phyloP scores from a whole-genome alignment of 2,113 vertebrate genomes.

The Nothobranchius furzeri region DNA sequence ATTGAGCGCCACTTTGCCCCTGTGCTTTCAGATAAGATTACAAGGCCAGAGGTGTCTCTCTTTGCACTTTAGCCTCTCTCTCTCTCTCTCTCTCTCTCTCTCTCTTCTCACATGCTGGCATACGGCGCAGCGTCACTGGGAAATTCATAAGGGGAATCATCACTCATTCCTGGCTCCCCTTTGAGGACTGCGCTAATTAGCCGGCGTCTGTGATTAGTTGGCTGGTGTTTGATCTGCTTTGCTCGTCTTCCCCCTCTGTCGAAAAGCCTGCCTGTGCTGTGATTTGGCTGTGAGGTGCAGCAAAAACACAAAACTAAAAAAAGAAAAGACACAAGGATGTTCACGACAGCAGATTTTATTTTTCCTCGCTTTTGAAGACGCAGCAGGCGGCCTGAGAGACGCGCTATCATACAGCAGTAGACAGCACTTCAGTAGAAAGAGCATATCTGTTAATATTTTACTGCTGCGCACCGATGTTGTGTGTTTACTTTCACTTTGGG shows the following conservation, averaged over 20 bases:
- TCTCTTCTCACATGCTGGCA: slow-evolving; percentile 47
- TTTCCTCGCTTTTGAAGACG: slow-evolving; percentile 44
- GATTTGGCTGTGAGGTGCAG: slow-evolving; percentile 55
- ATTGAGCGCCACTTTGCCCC: slow-evolving; percentile 57
- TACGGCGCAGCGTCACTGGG: slow-evolving; percentile 37
- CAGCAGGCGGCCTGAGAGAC: slow-evolving; percentile 60
- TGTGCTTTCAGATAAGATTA: slow-evolving; percentile 55
- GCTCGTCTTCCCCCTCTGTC: slow-evolving; percentile 53
- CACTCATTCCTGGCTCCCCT: slow-evolving; percentile 71
- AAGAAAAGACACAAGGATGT: slow-evolving; percentile 5
- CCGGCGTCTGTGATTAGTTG: slow-evolving; percentile 74
- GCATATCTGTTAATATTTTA: slow-evolving; percentile 66
- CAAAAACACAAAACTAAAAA: slow-evolving; percentile 11
- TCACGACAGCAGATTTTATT: slow-evolving; percentile 18
- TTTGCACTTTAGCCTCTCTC: slow-evolving; percentile 59
- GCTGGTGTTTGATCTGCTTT: slow-evolving; percentile 74
- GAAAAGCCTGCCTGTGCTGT: slow-evolving; percentile 43
- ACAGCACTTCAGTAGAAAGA: slow-evolving; percentile 38
- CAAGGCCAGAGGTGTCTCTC: slow-evolving; percentile 46
- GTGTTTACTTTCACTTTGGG: slow-evolving; percentile 60
- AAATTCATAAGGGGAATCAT: slow-evolving; percentile 72
- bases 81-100: slow-evolving; percentile 16
- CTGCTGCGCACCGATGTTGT: slow-evolving; percentile 31
- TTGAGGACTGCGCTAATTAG: slow-evolving; percentile 77
- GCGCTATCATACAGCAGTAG: slow-evolving; percentile 42